phyloP scores from a whole-genome alignment of 1,140 invertebrate species.

The Drosophila persimilis region DNA sequence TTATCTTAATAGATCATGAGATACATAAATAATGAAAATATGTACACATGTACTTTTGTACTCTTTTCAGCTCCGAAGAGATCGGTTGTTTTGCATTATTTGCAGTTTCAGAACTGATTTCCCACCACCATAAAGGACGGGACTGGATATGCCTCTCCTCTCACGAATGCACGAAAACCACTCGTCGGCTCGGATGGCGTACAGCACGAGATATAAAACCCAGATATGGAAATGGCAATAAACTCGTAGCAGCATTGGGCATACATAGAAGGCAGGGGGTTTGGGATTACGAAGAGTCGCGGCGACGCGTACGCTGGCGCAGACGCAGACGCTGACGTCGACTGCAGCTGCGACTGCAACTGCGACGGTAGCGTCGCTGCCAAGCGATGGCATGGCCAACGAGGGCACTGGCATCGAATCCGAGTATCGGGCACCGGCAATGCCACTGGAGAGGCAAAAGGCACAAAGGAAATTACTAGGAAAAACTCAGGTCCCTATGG shows the following conservation, averaged over 20 bases:
- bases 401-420: constrained; percentile 39
- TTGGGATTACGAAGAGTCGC: constrained; percentile 64
- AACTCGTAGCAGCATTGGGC: constrained; percentile 64
- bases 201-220: constrained; percentile 67
- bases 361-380: constrained; percentile 8
- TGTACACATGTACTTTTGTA: no score
- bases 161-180: no score
- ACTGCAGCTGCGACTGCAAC: constrained; percentile 6
- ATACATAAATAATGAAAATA: no score
- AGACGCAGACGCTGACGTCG: constrained; percentile 26
- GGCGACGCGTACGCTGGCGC: constrained; percentile 8
- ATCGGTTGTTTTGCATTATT: no score
- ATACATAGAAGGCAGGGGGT: constrained; percentile 54
- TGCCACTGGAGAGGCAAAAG: constrained; percentile 34
- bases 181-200: constrained; percentile 3
- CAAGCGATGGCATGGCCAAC: constrained; percentile 17
- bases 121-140: no score
- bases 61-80: no score
- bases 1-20: no score
- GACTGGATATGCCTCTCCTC: no score
- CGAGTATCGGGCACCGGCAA: constrained; percentile 5
- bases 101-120: no score
- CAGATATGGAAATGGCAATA: constrained; percentile 79
- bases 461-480: constrained; percentile 78
- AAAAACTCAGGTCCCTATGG: constrained; percentile 79